phyloP scores from a whole-genome alignment of 2,888 invertebrate genomes.

The Drosophila pullipes region DNA sequence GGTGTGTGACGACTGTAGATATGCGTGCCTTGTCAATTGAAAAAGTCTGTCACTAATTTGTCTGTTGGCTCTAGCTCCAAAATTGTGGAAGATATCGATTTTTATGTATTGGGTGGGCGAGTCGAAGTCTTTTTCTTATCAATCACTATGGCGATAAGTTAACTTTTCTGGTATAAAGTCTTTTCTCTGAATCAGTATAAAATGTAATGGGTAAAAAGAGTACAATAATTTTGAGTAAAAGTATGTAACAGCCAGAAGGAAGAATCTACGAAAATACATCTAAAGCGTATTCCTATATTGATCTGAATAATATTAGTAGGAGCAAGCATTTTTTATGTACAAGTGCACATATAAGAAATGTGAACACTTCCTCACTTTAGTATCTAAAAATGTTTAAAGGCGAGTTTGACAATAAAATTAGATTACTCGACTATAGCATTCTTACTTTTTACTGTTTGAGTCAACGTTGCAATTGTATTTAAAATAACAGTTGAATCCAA shows the following conservation, averaged over 20 bases:
- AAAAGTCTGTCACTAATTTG: background rate
- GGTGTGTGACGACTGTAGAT: too few relatives aligned
- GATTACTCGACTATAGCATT: too few relatives aligned
- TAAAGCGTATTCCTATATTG: background rate
- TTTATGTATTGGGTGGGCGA: background rate
- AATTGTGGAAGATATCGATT: background rate
- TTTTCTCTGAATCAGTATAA: too few relatives aligned
- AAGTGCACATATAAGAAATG: too few relatives aligned
- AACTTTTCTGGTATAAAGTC: background rate
- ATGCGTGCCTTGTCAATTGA: too few relatives aligned
- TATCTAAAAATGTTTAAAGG: too few relatives aligned
- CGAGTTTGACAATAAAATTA: too few relatives aligned
- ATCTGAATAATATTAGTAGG: background rate
- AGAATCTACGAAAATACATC: background rate
- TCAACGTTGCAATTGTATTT: background rate
- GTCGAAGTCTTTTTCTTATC: background rate
- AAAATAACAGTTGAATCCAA: background rate
- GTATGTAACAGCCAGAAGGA: background rate
- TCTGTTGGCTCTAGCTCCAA: background rate
- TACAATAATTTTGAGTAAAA: background rate
- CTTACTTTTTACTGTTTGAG: background rate
- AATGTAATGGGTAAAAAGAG: background rate
- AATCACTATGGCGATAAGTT: background rate
- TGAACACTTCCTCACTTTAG: too few relatives aligned
- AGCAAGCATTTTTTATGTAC: background rate